phyloP scores from a whole-genome alignment of 2,888 invertebrate genomes.

The Rugalucina vietnamica region DNA sequence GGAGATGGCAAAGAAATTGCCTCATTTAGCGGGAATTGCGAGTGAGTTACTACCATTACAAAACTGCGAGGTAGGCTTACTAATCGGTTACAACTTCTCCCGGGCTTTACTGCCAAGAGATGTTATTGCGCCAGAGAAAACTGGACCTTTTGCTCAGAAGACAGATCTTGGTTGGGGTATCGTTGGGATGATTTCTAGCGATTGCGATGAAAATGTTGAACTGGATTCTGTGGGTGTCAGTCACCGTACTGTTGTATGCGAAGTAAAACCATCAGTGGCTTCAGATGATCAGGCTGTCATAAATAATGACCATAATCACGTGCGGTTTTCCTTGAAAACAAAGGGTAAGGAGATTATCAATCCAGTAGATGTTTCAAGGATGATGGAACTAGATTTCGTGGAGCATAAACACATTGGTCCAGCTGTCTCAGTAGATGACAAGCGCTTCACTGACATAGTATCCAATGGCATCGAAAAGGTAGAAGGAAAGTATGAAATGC shows the following conservation, averaged over 20 bases:
- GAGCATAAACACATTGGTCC: no score
- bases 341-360: background rate
- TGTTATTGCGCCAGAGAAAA: constrained; percentile 28
- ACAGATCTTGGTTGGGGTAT: constrained; percentile 61
- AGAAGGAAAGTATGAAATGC: constrained; percentile 38
- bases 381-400: constrained; percentile 32
- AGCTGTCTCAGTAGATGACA: background rate
- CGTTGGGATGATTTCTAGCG: constrained; percentile 26
- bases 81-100: constrained; percentile 50
- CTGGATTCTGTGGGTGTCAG: constrained; percentile 23
- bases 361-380: background rate
- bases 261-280: background rate
- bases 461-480: background rate
- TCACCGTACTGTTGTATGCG: constrained; percentile 12
- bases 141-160: constrained; percentile 51
- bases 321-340: background rate
- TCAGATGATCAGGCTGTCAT: no score
- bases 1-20: constrained; percentile 29
- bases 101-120: constrained; percentile 57
- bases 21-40: constrained; percentile 33
- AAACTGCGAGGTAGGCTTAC: constrained; percentile 43
- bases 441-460: constrained; percentile 11
- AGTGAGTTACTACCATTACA: constrained; percentile 21
- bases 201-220: background rate
- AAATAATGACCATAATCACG: background rate